Percentiles rank a stretch among this genome's conserved stretches.
Conservation (phyloP, 2,888 invertebrate genomes). For the Aphelenchoides bicaudatus region DNA sequence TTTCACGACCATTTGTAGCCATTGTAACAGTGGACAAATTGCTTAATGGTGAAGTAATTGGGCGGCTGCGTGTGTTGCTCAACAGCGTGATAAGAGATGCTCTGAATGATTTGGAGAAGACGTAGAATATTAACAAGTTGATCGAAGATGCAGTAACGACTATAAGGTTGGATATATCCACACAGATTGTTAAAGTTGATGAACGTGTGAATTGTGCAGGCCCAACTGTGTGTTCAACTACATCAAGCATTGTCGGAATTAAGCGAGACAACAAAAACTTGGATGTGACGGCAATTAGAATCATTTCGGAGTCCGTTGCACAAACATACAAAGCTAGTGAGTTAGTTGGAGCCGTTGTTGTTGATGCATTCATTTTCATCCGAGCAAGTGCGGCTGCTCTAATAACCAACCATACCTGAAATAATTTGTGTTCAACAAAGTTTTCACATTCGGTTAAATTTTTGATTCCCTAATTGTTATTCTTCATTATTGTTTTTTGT, state of each 20-base stretch:
- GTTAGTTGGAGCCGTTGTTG: constrained; percentile 17
- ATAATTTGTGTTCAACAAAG: too few species aligned
- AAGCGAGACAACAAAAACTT: constrained; percentile 40
- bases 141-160: constrained; percentile 30
- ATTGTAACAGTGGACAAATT: constrained; percentile 15
- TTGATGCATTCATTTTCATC: constrained; percentile 27
- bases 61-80: constrained; percentile 13
- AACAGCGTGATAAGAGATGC: constrained; percentile 12
- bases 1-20: neutral
- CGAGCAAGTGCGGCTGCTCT: constrained; percentile 22
- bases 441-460: too few species aligned
- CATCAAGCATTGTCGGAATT: constrained; percentile 38
- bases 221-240: constrained; percentile 35
- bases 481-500: too few species aligned
- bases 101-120: constrained; percentile 34
- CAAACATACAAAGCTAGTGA: constrained; percentile 12
- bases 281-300: constrained; percentile 34
- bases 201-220: constrained; percentile 27
- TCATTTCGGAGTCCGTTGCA: constrained; percentile 32
- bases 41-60: constrained; percentile 12
- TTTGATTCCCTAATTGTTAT: too few species aligned
- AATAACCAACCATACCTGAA: constrained; percentile 29
- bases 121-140: constrained; percentile 39
- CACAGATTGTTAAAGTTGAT: constrained; percentile 29
- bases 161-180: constrained; percentile 35